These are phyloP conservation scores for Melinopterus prodromus DNA, from an alignment of 2,888 invertebrate genomes.

Conservation along the genomic window DNA sequence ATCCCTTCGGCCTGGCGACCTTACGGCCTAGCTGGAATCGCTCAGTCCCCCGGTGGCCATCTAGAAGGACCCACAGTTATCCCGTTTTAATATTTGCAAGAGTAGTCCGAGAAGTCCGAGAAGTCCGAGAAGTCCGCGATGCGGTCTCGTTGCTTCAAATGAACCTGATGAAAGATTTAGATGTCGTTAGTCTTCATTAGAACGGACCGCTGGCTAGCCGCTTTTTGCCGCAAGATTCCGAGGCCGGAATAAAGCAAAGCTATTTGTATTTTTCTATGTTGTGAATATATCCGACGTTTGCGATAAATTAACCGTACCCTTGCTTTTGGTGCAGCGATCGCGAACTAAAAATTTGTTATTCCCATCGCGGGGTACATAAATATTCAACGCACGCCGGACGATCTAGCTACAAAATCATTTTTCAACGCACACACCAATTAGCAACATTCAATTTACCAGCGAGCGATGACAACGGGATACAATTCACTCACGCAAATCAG, in stretches of 20 bases:
- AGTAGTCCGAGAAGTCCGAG: slow-evolving; percentile 11
- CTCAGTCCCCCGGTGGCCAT: not conserved
- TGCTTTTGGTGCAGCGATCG: slow-evolving; percentile 26
- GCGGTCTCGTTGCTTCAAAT: slow-evolving; percentile 46
- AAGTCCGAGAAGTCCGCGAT: no score
- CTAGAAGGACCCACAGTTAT: not conserved
- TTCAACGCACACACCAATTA: not conserved
- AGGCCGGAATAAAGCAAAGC: slow-evolving; percentile 33
- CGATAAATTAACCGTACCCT: slow-evolving; percentile 40
- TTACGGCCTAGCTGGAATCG: not conserved
- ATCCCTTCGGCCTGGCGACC: slow-evolving; percentile 1
- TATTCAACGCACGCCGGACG: not conserved
- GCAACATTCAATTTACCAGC: not conserved
- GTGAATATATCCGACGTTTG: slow-evolving; percentile 44
- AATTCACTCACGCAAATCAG: no score
- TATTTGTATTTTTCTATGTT: slow-evolving; percentile 48
- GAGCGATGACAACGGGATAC: not conserved
- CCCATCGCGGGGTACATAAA: not conserved
- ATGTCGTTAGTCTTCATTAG: slow-evolving; percentile 50
- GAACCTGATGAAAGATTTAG: slow-evolving; percentile 47
- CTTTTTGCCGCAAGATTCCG: slow-evolving; percentile 34
- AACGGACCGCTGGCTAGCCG: slow-evolving; percentile 42
- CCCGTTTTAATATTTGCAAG: slow-evolving; percentile 33
- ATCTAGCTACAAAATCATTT: not conserved
- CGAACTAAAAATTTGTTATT: not conserved